phyloP scores from a whole-genome alignment of 2,888 invertebrate species.

The Agrochola lychnidis region DNA sequence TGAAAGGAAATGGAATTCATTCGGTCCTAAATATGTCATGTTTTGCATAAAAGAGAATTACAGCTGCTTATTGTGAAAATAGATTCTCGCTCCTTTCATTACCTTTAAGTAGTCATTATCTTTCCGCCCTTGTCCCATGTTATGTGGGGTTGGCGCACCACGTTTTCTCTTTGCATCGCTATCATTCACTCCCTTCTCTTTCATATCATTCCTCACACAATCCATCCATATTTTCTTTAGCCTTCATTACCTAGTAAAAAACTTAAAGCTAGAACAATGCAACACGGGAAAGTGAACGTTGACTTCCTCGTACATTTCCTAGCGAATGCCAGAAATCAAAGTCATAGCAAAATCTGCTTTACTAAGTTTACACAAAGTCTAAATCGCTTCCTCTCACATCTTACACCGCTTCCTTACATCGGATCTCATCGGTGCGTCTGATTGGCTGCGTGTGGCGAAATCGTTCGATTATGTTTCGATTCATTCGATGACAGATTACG shows the following conservation, averaged over 20 bases:
- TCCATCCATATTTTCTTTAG: too few relatives aligned
- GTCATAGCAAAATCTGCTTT: background rate
- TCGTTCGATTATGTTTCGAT: conserved; percentile 86
- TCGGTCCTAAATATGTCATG: background rate
- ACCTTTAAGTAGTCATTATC: too few relatives aligned
- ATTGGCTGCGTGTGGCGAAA: conserved; percentile 90
- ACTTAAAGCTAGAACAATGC: too few relatives aligned
- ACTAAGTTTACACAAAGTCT: background rate
- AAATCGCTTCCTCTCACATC: conserved; percentile 56
- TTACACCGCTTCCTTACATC: conserved; percentile 73
- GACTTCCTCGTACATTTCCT: too few relatives aligned
- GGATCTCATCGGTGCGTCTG: conserved; percentile 87
- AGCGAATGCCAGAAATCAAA: background rate
- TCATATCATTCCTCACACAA: too few relatives aligned
- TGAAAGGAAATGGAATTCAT: background rate
- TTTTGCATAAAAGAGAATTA: too few relatives aligned
- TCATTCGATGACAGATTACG: conserved; percentile 89
- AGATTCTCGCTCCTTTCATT: background rate
- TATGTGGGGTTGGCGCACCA: too few relatives aligned
- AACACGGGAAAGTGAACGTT: too few relatives aligned
- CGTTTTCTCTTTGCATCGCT: too few relatives aligned
- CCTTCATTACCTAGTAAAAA: background rate
- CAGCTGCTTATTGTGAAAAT: too few relatives aligned
- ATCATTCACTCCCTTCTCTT: too few relatives aligned
- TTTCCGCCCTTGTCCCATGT: too few relatives aligned